Conservation (phyloP, 2,113 vertebrate genomes). For the Chamaetylas fuelleborni region DNA sequence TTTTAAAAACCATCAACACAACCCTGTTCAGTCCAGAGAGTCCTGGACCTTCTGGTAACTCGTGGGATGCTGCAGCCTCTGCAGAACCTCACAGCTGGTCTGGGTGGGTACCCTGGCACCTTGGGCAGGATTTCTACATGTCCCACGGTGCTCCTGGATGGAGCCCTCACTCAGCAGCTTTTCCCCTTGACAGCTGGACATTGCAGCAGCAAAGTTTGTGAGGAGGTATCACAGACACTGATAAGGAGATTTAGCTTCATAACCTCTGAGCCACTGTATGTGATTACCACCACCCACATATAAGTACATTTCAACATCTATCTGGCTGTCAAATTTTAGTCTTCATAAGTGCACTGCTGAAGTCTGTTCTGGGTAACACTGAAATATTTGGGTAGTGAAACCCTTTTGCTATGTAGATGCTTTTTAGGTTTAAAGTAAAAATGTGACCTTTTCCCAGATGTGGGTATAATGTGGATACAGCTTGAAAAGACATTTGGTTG, state of each 20-base stretch:
- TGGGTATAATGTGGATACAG: background rate
- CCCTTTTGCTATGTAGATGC: accelerated
- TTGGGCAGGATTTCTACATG: background rate
- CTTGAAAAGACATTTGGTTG: background rate
- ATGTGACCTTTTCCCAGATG: background rate
- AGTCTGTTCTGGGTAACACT: background rate
- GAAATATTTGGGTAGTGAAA: background rate
- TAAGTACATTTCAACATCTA: background rate
- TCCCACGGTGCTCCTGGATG: background rate
- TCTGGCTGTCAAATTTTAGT: background rate
- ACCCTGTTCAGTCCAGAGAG: background rate
- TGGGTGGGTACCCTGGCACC: background rate
- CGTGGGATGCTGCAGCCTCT: background rate
- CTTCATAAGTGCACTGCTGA: background rate
- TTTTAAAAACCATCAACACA: background rate
- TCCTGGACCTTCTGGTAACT: background rate
- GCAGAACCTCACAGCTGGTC: background rate
- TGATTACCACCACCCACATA: background rate
- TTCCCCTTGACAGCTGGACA: background rate
- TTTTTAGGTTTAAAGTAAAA: background rate
- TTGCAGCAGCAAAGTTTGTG: background rate
- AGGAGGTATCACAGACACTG: background rate
- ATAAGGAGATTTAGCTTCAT: background rate
- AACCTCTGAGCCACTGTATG: background rate
- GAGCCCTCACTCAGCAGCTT: background rate